Percentiles rank a stretch among this genome's conserved stretches.
Evolutionary conservation across 1,140 invertebrate species (phyloP).

Genomic region (Ladona fulva): DNA sequence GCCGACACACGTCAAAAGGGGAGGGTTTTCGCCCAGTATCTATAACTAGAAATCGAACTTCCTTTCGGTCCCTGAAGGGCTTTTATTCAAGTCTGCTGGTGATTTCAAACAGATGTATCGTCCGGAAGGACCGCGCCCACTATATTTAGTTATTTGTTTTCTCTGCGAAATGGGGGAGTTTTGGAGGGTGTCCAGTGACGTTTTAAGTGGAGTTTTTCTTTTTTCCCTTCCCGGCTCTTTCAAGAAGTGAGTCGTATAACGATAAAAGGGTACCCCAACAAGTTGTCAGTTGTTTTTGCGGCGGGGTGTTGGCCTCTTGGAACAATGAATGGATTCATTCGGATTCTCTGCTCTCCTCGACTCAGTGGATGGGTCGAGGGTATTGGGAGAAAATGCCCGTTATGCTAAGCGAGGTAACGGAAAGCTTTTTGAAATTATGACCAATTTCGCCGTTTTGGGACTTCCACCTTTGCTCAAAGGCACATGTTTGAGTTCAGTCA

Average conservation of each 20-base stretch:
- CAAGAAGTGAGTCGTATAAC: neutral
- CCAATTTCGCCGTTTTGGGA: too few relatives aligned
- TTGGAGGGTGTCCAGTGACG: conserved; percentile 2
- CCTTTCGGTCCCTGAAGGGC: neutral
- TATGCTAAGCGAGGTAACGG: too few relatives aligned
- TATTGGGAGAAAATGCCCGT: too few relatives aligned
- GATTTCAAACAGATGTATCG: neutral
- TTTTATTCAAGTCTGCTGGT: neutral
- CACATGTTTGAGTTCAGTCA: too few relatives aligned
- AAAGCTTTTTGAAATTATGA: too few relatives aligned
- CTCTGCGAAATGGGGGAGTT: neutral
- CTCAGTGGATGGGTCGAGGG: too few relatives aligned
- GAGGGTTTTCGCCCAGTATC: neutral
- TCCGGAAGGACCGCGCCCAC: neutral
- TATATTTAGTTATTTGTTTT: conserved; percentile 9
- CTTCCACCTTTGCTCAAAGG: too few relatives aligned
- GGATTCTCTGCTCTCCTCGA: too few relatives aligned
- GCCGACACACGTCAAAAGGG: neutral
- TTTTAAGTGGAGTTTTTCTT: neutral
- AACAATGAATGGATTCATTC: too few relatives aligned
- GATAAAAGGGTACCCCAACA: neutral
- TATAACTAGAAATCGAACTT: conserved; percentile 7
- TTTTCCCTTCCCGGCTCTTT: too few relatives aligned
- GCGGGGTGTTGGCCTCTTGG: too few relatives aligned
- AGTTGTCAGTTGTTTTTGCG: too few relatives aligned